Evolutionary conservation across 2,113 vertebrate species (phyloP).

Genomic region (Condylura cristata): DNA sequence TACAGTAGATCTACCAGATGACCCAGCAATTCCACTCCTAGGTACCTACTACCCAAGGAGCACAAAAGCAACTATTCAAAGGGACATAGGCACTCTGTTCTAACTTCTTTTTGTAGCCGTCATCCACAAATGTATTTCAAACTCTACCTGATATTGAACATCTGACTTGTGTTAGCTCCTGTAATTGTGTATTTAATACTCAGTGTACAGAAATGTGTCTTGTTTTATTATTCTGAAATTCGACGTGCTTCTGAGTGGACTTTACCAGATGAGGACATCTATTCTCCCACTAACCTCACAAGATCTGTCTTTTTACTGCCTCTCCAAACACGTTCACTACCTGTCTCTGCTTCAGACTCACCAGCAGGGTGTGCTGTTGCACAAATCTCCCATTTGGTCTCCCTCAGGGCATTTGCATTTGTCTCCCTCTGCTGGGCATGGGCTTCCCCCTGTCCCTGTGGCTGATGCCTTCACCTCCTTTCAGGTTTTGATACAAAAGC

Average conservation of each 20-base stretch:
- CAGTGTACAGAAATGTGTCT: neutral
- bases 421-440: neutral
- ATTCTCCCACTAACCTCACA: neutral
- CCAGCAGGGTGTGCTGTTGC: neutral
- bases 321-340: neutral
- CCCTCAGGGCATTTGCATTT: neutral
- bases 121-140: neutral
- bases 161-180: neutral
- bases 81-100: too few relatives aligned
- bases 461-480: neutral
- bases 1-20: too few relatives aligned
- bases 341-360: neutral
- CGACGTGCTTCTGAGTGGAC: neutral
- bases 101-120: neutral
- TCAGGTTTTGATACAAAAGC: neutral
- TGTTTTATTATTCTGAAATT: neutral
- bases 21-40: too few relatives aligned
- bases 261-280: neutral
- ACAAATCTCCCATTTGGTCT: neutral
- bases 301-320: neutral
- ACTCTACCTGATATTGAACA: neutral
- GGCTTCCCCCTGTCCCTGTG: neutral
- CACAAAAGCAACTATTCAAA: too few relatives aligned
- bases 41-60: too few relatives aligned
- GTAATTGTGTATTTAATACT: constrained; percentile 1